Conservation (phyloP, 2,797 vertebrate genomes). For the Coregonus ussuriensis region DNA sequence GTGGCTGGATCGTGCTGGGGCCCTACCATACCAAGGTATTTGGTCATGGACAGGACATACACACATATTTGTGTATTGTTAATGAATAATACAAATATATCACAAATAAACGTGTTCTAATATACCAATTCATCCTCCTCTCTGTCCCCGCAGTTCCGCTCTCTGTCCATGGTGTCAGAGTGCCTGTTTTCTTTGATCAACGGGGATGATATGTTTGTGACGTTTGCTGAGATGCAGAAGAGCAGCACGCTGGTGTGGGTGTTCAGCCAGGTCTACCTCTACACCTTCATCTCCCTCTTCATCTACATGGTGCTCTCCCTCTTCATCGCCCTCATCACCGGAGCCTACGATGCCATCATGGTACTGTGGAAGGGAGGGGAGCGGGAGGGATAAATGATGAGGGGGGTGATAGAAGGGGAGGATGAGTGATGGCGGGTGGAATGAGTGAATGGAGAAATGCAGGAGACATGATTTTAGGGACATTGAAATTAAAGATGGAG, state of each 20-base stretch:
- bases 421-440: not conserved
- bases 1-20: constrained; percentile 93
- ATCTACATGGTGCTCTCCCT: constrained; percentile 97
- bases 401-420: not conserved
- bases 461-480: not conserved
- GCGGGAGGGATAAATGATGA: not conserved
- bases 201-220: constrained; percentile 93
- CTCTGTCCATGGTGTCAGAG: constrained; percentile 90
- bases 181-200: constrained; percentile 94
- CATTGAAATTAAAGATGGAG: not conserved
- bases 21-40: constrained; percentile 90
- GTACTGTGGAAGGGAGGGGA: constrained; percentile 59
- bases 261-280: constrained; percentile 94
- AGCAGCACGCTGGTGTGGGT: constrained; percentile 86
- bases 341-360: constrained; percentile 92
- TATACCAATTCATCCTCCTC: not conserved
- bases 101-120: not conserved
- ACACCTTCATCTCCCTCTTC: constrained; percentile 95
- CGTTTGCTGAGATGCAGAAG: constrained; percentile 85
- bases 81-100: not conserved
- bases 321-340: constrained; percentile 95
- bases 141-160: constrained; percentile 80
- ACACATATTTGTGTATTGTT: not conserved
- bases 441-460: not conserved
- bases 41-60: constrained; percentile 1